These are phyloP conservation scores for Meloidogyne chitwoodi DNA, from an alignment of 1,140 invertebrate genomes.

Conservation along the genomic window DNA sequence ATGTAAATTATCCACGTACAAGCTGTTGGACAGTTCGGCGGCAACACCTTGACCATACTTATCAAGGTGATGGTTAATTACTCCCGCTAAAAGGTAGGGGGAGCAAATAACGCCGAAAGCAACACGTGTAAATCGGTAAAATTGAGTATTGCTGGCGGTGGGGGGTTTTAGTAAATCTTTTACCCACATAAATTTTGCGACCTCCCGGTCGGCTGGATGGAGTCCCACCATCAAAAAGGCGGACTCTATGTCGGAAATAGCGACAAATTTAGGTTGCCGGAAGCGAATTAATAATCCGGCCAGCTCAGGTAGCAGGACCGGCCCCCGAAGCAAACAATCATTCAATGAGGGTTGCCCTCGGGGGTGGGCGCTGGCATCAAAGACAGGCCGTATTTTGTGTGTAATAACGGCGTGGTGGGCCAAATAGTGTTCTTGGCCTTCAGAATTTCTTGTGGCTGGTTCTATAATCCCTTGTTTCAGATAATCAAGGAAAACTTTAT, in stretches of 20 bases:
- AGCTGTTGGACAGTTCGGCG: neutral
- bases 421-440: too few relatives aligned
- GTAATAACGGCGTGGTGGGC: constrained; percentile 10
- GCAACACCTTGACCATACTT: neutral
- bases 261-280: neutral
- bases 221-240: constrained; percentile 16
- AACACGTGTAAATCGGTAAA: constrained; percentile 4
- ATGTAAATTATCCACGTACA: constrained; percentile 19
- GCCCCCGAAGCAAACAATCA: neutral
- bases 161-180: neutral
- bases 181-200: constrained; percentile 11
- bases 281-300: neutral
- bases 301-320: too few relatives aligned
- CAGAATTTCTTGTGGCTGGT: neutral
- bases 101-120: constrained; percentile 22
- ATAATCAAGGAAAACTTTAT: neutral
- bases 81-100: too few relatives aligned
- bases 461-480: constrained; percentile 7
- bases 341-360: neutral
- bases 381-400: constrained; percentile 5
- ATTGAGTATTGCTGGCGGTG: neutral
- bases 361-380: neutral
- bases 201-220: neutral
- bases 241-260: constrained; percentile 11
- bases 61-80: constrained; percentile 12